Percentiles rank a stretch among this genome's conserved stretches.
These are phyloP conservation scores for Cardiocondyla obscurior DNA, from an alignment of 1,140 invertebrate genomes.

Conservation along the genomic window DNA sequence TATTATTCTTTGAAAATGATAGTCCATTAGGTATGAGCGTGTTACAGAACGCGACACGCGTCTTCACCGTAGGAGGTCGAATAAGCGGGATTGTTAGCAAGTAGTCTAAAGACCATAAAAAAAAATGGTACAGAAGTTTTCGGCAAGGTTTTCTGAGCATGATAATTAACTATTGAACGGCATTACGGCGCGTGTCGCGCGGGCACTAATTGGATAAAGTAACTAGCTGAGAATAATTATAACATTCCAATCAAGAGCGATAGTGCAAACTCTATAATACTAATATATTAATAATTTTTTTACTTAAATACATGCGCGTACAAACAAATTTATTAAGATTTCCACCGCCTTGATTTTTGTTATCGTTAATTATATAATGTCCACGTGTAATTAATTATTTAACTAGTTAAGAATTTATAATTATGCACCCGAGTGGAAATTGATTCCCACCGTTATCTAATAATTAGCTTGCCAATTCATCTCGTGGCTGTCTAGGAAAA, in stretches of 20 bases:
- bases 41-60: constrained; percentile 69
- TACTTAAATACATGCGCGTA: neutral
- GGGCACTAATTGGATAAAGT: constrained; percentile 44
- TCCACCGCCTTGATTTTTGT: neutral
- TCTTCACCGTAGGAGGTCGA: constrained; percentile 76
- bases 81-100: constrained; percentile 75
- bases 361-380: too few species aligned
- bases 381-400: too few species aligned
- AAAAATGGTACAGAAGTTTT: constrained; percentile 64
- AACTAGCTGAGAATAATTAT: constrained; percentile 53
- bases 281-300: constrained; percentile 17
- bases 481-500: too few species aligned
- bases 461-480: too few species aligned
- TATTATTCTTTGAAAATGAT: constrained; percentile 48
- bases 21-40: constrained; percentile 71
- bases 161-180: constrained; percentile 57
- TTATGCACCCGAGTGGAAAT: too few species aligned
- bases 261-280: neutral
- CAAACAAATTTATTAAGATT: neutral
- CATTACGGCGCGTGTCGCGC: constrained; percentile 25
- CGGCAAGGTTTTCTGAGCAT: constrained; percentile 50
- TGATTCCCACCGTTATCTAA: too few species aligned
- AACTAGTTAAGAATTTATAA: too few species aligned
- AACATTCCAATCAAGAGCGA: constrained; percentile 47
- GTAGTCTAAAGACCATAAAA: constrained; percentile 76